Base-by-base conservation (phyloP, 2,888 invertebrate species). In the Zygothrica quintamaculata region DNA sequence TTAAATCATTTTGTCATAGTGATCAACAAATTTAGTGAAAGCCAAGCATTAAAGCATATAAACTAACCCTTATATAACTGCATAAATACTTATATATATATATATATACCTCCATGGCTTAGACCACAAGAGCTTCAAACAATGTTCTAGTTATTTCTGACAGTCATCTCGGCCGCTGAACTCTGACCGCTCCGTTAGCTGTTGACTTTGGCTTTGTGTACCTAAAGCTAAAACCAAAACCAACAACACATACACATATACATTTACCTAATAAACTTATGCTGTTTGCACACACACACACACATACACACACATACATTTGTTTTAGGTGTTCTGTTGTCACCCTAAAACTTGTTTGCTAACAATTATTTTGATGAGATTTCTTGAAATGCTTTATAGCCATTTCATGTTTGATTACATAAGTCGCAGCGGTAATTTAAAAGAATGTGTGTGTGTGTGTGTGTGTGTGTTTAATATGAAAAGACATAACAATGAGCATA, bases 371-470 rank as follows among this genome's bases (percentile, higher is more conserved):
- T 60, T 74, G 70, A 69, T 40, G 70, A 33, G 60, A 74, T n/a
- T 73, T 51, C 29, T 33, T 43, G 42, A 37, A 64, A 42, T 33
- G 59, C 37, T 81, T 77, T 74, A 80, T 71, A 73, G 44, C 39
- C 40, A 40, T 65, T 66, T 61, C 59, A 57, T 44, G 66, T 58
- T 56, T 47, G 67, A 66, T 84, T 82, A 59, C 82, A 71, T 78
- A 84, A 84, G 74, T 11, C 53, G 34, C 44, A 65, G 55, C 65
- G 72, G 60, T 71, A 48, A 50, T 75, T 81, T 62, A 44, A 64
- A 56, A 78, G 78, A 82, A 74, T 76, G 65, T 40, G 40, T 57
- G 78, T 78, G 71, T 74, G 64, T 40, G n/a, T n/a, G n/a, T n/a
- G n/a, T n/a, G n/a, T n/a, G n/a, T n/a, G 43, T 52, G 33, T 62